Conservation (phyloP, 2,888 invertebrate species). For the Megamerina dolium region DNA sequence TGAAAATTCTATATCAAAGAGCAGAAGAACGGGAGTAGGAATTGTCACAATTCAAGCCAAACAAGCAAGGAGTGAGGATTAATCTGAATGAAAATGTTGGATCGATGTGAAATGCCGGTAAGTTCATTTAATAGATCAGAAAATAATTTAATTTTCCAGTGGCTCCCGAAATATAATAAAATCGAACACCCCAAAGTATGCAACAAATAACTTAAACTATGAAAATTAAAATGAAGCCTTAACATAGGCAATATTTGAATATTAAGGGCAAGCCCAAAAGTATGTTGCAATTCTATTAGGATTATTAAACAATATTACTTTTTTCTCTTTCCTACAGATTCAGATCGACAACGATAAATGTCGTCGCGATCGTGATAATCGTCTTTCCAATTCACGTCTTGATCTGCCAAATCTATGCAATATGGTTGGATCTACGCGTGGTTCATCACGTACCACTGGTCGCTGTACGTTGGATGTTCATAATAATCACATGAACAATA, state of each 20-base stretch:
- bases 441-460: constrained; percentile 25
- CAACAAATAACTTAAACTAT: too few species aligned
- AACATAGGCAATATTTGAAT: too few species aligned
- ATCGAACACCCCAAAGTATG: neutral
- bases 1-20: neutral
- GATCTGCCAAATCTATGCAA: constrained; percentile 46
- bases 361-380: constrained; percentile 46
- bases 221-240: too few species aligned
- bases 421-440: constrained; percentile 18
- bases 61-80: constrained; percentile 2
- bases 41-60: constrained; percentile 12
- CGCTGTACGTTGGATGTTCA: constrained; percentile 43
- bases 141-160: neutral
- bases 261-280: constrained; percentile 9
- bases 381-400: constrained; percentile 39
- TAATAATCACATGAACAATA: constrained; percentile 38
- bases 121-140: constrained; percentile 17
- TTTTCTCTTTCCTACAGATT: constrained; percentile 33
- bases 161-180: too few species aligned
- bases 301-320: too few species aligned
- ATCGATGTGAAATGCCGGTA: constrained; percentile 48
- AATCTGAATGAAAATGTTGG: constrained; percentile 32
- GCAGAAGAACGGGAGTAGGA: neutral
- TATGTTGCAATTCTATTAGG: constrained; percentile 8
- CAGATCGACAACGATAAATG: constrained; percentile 50